phyloP scores from a whole-genome alignment of 2,888 invertebrate species.

The Schizaphis graminum region DNA sequence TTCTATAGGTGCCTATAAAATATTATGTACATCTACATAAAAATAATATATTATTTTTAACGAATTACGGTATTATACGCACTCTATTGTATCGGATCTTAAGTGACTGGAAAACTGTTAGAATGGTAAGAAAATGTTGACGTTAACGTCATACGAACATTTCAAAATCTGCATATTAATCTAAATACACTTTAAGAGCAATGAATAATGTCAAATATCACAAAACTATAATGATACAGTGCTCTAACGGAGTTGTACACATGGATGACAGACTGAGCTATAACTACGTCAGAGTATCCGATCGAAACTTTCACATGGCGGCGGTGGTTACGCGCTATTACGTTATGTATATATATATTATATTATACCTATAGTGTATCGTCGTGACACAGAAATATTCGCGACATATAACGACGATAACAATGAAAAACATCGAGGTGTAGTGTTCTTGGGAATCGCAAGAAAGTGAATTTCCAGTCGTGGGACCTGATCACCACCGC shows the following conservation, averaged over 20 bases:
- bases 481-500: not conserved
- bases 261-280: not conserved
- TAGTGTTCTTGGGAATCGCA: not conserved
- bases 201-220: not conserved
- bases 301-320: constrained; percentile 52
- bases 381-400: constrained; percentile 28
- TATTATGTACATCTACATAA: not conserved
- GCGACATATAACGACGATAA: not conserved
- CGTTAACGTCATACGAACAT: no score
- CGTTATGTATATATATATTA: not conserved
- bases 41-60: not conserved
- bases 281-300: not conserved
- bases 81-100: not conserved
- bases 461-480: constrained; percentile 2
- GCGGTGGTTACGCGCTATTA: constrained; percentile 3
- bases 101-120: not conserved
- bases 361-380: not conserved
- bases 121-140: not conserved
- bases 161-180: not conserved
- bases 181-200: not conserved
- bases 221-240: not conserved
- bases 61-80: not conserved
- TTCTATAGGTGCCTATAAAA: not conserved
- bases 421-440: not conserved
- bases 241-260: not conserved